Evolutionary conservation across 2,113 vertebrate species (phyloP).

Genomic region (pig (Sus scrofa)): T2T-Sscrofa CM000824.6:71281001-71281500

Average conservation of each 20-base stretch:
- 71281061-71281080: too few relatives aligned
- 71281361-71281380: conserved; percentile 8
- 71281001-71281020: neutral
- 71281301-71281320: neutral
- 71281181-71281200: conserved; percentile 21
- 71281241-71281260: neutral
- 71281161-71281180: neutral
- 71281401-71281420: conserved; percentile 43
- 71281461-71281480: conserved; percentile 36
- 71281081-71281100: neutral
- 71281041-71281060: neutral
- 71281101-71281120: neutral
- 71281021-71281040: neutral
- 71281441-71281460: conserved; percentile 52
- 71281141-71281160: neutral
- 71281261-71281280: neutral
- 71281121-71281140: conserved; percentile 5
- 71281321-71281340: neutral
- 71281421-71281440: conserved; percentile 34
- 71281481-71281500: conserved; percentile 18
- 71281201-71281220: neutral
- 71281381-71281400: conserved; percentile 48
- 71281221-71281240: neutral
- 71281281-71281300: neutral
- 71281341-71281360: neutral